Conservation (phyloP, 2,888 invertebrate genomes). For the Apamea epomidion region DNA sequence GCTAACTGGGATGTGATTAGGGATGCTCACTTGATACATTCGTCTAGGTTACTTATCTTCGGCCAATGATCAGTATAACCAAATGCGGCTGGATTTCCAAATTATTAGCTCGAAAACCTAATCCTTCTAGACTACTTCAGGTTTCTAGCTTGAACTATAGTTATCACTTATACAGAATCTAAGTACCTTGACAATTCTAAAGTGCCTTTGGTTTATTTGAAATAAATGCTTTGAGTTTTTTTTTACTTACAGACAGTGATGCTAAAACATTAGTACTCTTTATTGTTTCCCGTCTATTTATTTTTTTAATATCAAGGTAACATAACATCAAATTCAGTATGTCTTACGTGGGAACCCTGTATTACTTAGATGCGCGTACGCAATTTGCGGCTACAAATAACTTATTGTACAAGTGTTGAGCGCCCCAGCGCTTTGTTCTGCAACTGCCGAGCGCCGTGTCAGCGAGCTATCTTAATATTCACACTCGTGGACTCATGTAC, state of each 20-base stretch:
- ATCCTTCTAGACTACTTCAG: not conserved
- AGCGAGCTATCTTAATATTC: slow-evolving; percentile 37
- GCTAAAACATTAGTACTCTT: not conserved
- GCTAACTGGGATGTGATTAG: slow-evolving; percentile 39
- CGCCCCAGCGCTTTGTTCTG: slow-evolving; percentile 41
- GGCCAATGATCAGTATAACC: too few relatives aligned
- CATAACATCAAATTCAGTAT: not conserved
- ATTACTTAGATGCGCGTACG: slow-evolving; percentile 42
- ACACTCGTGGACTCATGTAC: slow-evolving; percentile 10
- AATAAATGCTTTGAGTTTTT: too few relatives aligned
- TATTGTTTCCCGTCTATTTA: not conserved
- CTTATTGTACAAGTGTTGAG: slow-evolving; percentile 48
- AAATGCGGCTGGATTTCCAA: not conserved
- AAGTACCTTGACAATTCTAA: not conserved
- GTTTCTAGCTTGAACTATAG: not conserved
- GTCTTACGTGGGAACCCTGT: slow-evolving; percentile 32
- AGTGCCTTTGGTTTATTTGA: too few relatives aligned
- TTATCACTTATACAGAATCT: not conserved
- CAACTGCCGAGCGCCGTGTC: slow-evolving; percentile 22
- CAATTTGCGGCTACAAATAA: slow-evolving; percentile 60
- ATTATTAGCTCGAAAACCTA: not conserved
- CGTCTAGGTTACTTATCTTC: not conserved
- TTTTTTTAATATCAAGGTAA: not conserved
- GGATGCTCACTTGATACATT: slow-evolving; percentile 26
- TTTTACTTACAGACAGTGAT: not conserved